phyloP scores from a whole-genome alignment of 2,797 vertebrate genomes.

The Dipus sagitta region DNA sequence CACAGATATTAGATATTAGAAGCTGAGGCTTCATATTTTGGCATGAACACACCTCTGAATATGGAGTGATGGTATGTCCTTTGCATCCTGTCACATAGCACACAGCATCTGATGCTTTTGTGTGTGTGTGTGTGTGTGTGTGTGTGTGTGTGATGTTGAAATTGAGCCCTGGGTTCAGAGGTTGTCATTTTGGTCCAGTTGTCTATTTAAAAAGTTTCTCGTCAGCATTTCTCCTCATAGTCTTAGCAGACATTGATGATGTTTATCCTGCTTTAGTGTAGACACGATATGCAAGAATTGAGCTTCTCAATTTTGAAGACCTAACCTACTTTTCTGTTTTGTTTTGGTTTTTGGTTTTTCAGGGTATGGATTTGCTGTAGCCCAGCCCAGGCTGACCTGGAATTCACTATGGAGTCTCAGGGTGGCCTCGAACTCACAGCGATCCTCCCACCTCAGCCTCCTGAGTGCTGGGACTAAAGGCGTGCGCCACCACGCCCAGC shows the following conservation, averaged over 20 bases:
- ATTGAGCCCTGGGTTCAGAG: not conserved
- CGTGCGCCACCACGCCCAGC: too few species aligned
- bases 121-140: too few species aligned
- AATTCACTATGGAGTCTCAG: too few species aligned
- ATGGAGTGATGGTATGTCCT: not conserved
- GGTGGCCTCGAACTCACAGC: too few species aligned
- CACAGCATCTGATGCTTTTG: not conserved
- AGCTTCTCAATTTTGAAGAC: slow-evolving; percentile 38
- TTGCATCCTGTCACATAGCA: not conserved
- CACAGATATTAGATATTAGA: too few species aligned
- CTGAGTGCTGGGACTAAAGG: too few species aligned
- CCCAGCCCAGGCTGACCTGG: too few species aligned
- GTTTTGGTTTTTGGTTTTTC: too few species aligned
- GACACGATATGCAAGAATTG: not conserved
- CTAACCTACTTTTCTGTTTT: too few species aligned
- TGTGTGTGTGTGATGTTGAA: not conserved
- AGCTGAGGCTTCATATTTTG: slow-evolving; percentile 51
- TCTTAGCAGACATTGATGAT: not conserved
- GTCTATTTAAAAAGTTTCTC: not conserved
- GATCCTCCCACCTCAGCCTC: too few species aligned
- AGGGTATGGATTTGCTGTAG: too few species aligned
- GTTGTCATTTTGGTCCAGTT: not conserved
- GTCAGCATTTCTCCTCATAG: not conserved
- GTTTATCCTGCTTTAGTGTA: not conserved
- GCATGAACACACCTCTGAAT: not conserved